A percentile compares a stretch with the other conserved stretches of the same genome.
Evolutionary conservation across 37 sponge, comb jelly and placozoan genomes (phyloP).

Genomic region (Bolinopsis microptera): DNA sequence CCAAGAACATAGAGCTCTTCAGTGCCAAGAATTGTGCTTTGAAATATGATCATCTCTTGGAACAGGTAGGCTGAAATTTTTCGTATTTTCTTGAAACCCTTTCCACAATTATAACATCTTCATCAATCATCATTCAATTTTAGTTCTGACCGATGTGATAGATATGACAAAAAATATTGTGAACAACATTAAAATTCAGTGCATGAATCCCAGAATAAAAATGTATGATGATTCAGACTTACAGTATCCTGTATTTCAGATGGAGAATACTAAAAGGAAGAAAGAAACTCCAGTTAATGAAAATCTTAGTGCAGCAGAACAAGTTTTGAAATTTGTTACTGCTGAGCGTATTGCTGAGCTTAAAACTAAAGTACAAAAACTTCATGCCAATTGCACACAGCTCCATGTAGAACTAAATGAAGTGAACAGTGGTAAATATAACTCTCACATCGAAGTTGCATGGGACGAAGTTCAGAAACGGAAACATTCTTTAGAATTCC

Average conservation of each 20-base stretch:
- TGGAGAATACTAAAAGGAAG: conserved; percentile 5
- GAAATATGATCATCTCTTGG: not conserved
- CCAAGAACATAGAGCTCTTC: conserved; percentile 6
- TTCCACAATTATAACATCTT: too few species aligned
- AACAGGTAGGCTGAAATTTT: conserved; percentile 17
- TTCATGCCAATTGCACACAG: conserved; percentile 38
- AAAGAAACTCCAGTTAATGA: not conserved
- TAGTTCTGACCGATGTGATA: too few species aligned
- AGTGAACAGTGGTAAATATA: conserved; percentile 74
- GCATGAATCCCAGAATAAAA: too few species aligned
- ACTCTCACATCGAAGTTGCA: conserved; percentile 68
- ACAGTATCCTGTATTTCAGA: conserved; percentile 2
- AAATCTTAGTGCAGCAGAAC: conserved; percentile 68
- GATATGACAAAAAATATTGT: too few species aligned
- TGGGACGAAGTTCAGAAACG: conserved; percentile 73
- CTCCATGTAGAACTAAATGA: conserved; percentile 65
- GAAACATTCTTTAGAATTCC: not conserved
- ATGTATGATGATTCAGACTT: too few species aligned
- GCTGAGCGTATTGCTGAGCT: conserved; percentile 82
- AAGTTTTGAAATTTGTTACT: conserved; percentile 80
- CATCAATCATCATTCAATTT: too few species aligned
- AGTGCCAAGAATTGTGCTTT: conserved; percentile 52
- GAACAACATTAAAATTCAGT: too few species aligned
- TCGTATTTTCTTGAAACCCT: not conserved
- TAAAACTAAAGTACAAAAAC: conserved; percentile 32